phyloP scores from a whole-genome alignment of 2,888 invertebrate genomes.

The Steromphala cineraria region DNA sequence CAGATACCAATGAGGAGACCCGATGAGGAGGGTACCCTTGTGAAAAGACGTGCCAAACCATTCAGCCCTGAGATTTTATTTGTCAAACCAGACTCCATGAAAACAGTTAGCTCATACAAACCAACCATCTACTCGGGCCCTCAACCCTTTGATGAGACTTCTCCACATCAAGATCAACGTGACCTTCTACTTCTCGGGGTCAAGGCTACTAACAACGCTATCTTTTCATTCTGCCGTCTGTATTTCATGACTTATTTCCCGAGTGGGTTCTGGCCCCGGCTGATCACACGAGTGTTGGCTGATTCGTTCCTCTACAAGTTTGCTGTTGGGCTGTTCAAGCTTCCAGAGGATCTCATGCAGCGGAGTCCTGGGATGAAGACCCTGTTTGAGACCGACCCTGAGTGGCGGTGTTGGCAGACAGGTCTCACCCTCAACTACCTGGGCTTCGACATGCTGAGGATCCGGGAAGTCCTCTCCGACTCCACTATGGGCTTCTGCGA shows the following conservation, averaged over 20 bases:
- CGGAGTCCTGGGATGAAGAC: constrained; percentile 45
- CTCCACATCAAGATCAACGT: background rate
- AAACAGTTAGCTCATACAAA: constrained; percentile 24
- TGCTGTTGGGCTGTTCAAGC: constrained; percentile 49
- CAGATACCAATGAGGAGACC: constrained; percentile 45
- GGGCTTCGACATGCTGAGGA: constrained; percentile 85
- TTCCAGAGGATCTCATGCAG: constrained; percentile 47
- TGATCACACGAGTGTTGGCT: constrained; percentile 92
- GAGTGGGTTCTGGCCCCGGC: constrained; percentile 96
- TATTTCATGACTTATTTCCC: constrained; percentile 94
- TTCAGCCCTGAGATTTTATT: background rate
- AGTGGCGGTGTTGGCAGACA: constrained; percentile 75
- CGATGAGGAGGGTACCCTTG: background rate
- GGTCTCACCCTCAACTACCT: constrained; percentile 91
- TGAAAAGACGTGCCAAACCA: constrained; percentile 1
- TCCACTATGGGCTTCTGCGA: constrained; percentile 77
- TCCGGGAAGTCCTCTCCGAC: constrained; percentile 86
- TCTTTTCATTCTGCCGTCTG: constrained; percentile 71
- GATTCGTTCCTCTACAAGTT: constrained; percentile 78
- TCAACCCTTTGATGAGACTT: background rate
- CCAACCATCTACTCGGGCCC: constrained; percentile 32
- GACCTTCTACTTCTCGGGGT: constrained; percentile 41
- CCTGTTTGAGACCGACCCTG: constrained; percentile 40
- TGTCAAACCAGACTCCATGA: background rate
- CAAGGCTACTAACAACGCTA: constrained; percentile 53